Evolutionary conservation across 1,140 invertebrate genomes (phyloP), one percentile per base, ranked within the genome.

Genomic region (Scylla paramamosain): DNA sequence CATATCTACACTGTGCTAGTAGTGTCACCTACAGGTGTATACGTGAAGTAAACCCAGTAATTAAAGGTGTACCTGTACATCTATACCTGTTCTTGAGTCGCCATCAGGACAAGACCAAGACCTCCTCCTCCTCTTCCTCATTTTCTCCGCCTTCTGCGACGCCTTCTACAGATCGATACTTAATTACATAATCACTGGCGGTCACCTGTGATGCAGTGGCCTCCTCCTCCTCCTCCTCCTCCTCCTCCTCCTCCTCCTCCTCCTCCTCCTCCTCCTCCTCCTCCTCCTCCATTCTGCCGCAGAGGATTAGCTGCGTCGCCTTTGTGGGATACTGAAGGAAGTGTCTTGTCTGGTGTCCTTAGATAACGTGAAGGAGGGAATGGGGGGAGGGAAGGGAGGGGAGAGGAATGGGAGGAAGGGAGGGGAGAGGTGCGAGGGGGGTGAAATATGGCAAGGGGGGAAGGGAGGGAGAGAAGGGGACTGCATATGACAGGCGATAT

Each of bases 191-290:
- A 77, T n/a, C 67, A 77, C 67, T 77, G 67, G 67, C 67, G 67
- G 67, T 77, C 67, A n/a, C 67, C 67, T 77, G 20, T 77, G 4
- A 77, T 77, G 67, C 67, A 77, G 67, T 77, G 67, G 67, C 67
- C n/a, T 77, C 67, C 12, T 20, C 67, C 25, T n/a, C 25, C 67
- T n/a, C 20, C 67, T 77, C 67, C 67, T 77, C 67, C 67, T 77
- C 67, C 86, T 88, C 86, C 86, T 46, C 86, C 86, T 88, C 31
- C 86, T 46, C 86, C 86, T n/a, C 20, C 67, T 77, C 67, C 67
- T 77, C 67, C 67, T 77, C 67, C 86, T 88, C 86, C 86, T 46
- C 86, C 86, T 88, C 31, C 86, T 46, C 86, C 86, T 46, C 45
- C 45, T 88, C 86, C 45, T 46, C 14, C 86, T 88, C 29, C 1